phyloP scores from a whole-genome alignment of 2,888 invertebrate species.

The Alviniconcha strummeri region DNA sequence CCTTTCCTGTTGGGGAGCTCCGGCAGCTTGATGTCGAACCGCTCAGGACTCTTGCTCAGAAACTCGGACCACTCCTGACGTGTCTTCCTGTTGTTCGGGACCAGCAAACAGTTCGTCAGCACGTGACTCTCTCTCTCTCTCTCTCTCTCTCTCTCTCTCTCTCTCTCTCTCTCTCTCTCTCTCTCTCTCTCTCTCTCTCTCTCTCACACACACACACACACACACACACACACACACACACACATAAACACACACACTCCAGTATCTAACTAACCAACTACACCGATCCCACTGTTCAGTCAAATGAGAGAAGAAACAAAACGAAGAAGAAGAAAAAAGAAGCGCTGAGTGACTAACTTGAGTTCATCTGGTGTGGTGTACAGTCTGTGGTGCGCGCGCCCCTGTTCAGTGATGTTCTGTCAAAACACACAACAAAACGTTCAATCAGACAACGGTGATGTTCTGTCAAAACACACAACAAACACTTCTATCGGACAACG shows the following conservation, averaged over 20 bases:
- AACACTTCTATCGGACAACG: too few relatives aligned
- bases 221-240: not conserved
- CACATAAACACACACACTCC: too few relatives aligned
- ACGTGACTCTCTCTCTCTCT: not conserved
- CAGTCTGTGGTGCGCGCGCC: constrained; percentile 61
- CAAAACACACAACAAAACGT: not conserved
- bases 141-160: constrained; percentile 23
- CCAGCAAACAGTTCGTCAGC: not conserved
- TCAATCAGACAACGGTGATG: not conserved
- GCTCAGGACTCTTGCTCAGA: constrained; percentile 65
- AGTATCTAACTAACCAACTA: too few relatives aligned
- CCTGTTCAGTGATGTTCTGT: constrained; percentile 63
- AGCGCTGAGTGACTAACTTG: constrained; percentile 54
- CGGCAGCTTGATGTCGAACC: constrained; percentile 66
- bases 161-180: constrained; percentile 5
- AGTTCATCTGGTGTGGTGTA: constrained; percentile 67
- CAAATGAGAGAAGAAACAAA: too few relatives aligned
- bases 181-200: too few relatives aligned
- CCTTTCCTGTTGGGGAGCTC: constrained; percentile 64
- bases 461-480: too few relatives aligned
- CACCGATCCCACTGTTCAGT: too few relatives aligned
- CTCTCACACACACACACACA: not conserved
- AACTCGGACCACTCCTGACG: constrained; percentile 67
- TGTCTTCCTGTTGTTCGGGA: constrained; percentile 50
- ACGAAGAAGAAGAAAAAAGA: too few relatives aligned